Percentiles rank a stretch among this genome's conserved stretches.
These are phyloP conservation scores for Hydrotaea diabolus DNA, from an alignment of 2,888 invertebrate genomes.

Conservation along the genomic window DNA sequence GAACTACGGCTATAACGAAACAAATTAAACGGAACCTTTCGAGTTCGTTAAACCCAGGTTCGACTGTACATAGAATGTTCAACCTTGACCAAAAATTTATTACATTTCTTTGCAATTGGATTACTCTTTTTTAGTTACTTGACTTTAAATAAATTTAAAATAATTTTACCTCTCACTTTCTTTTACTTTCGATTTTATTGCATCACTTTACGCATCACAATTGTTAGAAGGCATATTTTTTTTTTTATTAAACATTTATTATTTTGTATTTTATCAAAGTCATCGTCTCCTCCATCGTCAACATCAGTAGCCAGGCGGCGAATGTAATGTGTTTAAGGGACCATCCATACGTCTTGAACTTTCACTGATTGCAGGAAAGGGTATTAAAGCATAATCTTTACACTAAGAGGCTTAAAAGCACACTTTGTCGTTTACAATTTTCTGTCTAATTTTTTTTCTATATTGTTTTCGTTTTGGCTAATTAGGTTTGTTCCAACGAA, in stretches of 20 bases:
- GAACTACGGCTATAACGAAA: too few relatives aligned
- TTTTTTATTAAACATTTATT: constrained; percentile 10
- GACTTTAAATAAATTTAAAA: too few relatives aligned
- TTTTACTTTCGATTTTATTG: too few relatives aligned
- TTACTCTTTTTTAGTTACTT: too few relatives aligned
- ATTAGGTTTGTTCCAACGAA: neutral
- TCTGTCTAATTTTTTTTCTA: neutral
- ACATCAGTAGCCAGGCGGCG: neutral
- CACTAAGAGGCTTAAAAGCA: neutral
- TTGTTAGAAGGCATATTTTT: too few relatives aligned
- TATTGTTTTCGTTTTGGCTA: neutral
- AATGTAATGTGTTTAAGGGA: neutral
- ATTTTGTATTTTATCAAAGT: constrained; percentile 9
- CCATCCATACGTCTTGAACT: constrained; percentile 1
- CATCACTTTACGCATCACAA: too few relatives aligned
- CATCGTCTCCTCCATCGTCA: neutral
- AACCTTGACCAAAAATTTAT: too few relatives aligned
- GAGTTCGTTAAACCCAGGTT: too few relatives aligned
- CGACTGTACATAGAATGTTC: too few relatives aligned
- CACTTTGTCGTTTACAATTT: neutral
- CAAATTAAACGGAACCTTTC: too few relatives aligned
- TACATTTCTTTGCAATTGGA: too few relatives aligned
- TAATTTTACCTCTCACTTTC: too few relatives aligned
- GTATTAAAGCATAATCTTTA: neutral
- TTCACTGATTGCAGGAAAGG: constrained; percentile 33